Percentiles rank a stretch among this genome's conserved stretches.
Conservation (phyloP, 2,888 invertebrate species). For the Stenoptilia bipunctidactyla region DNA sequence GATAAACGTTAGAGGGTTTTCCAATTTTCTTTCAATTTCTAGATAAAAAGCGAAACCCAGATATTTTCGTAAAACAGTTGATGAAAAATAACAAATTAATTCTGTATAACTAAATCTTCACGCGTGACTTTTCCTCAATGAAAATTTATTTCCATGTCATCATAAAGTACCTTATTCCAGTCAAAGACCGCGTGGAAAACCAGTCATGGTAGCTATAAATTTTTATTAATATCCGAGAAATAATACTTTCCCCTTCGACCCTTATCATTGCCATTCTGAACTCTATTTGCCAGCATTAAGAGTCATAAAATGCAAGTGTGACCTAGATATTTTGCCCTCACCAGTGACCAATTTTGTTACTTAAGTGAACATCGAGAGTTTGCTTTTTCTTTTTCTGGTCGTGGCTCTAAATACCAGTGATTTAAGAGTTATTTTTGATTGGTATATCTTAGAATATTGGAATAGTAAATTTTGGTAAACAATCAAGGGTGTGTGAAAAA, state of each 20-base stretch:
- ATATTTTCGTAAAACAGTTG: too few species aligned
- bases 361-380: conserved; percentile 2
- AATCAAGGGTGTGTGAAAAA: conserved; percentile 14
- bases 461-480: conserved; percentile 5
- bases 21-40: too few species aligned
- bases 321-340: conserved; percentile 16
- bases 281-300: neutral
- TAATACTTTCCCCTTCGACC: conserved; percentile 6
- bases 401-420: neutral
- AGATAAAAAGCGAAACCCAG: too few species aligned
- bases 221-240: conserved; percentile 24
- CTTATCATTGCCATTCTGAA: neutral
- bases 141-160: conserved; percentile 2
- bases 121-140: neutral
- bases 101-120: too few species aligned
- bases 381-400: neutral
- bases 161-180: neutral
- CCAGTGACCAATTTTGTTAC: conserved; percentile 15
- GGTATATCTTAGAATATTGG: neutral
- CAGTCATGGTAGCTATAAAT: conserved; percentile 21
- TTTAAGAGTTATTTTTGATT: neutral
- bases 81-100: too few species aligned
- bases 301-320: conserved; percentile 9
- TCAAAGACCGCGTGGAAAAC: conserved; percentile 11
- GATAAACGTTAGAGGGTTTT: too few species aligned